Base-by-base conservation (phyloP, 2,797 vertebrate species). In the Macroramphosus scolopax region DNA sequence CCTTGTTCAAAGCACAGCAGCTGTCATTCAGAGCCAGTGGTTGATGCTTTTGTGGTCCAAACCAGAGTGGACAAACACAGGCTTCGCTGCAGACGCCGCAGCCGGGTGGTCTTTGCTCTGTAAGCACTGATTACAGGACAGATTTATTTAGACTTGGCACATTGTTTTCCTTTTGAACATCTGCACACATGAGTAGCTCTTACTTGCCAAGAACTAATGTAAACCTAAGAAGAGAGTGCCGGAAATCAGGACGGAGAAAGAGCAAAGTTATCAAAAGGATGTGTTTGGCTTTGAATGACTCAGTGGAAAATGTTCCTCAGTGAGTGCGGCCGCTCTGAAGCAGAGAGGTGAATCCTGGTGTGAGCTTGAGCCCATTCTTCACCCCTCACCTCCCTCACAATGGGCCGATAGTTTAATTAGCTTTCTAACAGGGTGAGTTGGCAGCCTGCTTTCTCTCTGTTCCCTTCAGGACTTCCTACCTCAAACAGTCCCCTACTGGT, bases 341-440 rank as follows among this genome's bases (percentile, higher is more conserved):
- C 48, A 45, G 13, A 51, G 67, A 77, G 64, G 53, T 32, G 39
- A 59, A 52, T 80, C 77, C 71, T 55, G 55, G 52, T 54, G 77
- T 11, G 57, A 73, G 69, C 47, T 56, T 15, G 28, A 58, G 58
- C 60, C 53, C 43, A 50, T 75, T 75, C 63, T 76, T 72, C 58
- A 63, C 49, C 69, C 60, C 60, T 65, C 52, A 72, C 64, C 66
- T 59, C 32, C 49, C 41, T 72, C 71, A 72, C 63, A 75, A 74
- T 68, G 50, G 73, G 67, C 69, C 77, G 69, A 69, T 73, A 56
- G 70, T 84, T 83, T 87, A 86, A 89, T 88, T 83, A 87, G 75
- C 63, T 73, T 79, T 68, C 53, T 56, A 79, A 66, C 79, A 68
- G 61, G 10, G 17, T 64, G 17, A 32, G 40, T 64, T 73, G 68